Base-by-base conservation (phyloP, 2,888 invertebrate species). In the Spisula subtruncata region DNA sequence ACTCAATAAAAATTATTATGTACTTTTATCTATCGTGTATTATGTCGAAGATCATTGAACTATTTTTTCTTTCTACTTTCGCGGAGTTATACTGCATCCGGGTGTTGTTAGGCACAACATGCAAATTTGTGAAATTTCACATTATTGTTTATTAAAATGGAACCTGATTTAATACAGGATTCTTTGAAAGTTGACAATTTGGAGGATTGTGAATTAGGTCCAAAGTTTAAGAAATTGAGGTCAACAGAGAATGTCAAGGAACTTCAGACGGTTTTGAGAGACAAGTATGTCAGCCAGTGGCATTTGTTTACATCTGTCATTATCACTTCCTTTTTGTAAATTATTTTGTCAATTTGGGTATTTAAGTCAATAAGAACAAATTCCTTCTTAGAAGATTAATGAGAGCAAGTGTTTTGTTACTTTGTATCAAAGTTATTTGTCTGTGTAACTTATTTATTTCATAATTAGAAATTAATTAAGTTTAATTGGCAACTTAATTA, bases 191-290 rank as follows among this genome's bases (percentile, higher is more conserved):
- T 51, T 88, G 89, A 92, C 16, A 93, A 82, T 71, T 84, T 89
- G 98, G 90, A 90, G 14, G 94, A 95, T 60, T 88, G 66, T 83
- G 94, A 95, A 29, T 95, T 94, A 88, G 95, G 96, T 66, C 83
- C 94, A 12, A 95, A 95, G 60, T 93, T 96, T 35, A 95, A 95
- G 83, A 89, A 91, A 46, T 83, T 96, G 75, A 94, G 93, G 89
- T 91, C 94, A 20, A 96, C 96, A 60, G 96, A 96, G 86, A 96
- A 96, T 90, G 94, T 96, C 48, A 94, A 95, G 81, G 96, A 97
- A 92, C 95, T 97, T 25, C 97, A 97, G 92, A 97, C 97, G 20
- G 97, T 97, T 66, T 96, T 97, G 54, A 93, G 97, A 87, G 97
- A 97, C 94, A 97, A 96, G 97, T 97, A 94, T 94, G 96, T 92